Conservation (phyloP, 2,888 invertebrate genomes). For the Carpatolechia fugitivella region DNA sequence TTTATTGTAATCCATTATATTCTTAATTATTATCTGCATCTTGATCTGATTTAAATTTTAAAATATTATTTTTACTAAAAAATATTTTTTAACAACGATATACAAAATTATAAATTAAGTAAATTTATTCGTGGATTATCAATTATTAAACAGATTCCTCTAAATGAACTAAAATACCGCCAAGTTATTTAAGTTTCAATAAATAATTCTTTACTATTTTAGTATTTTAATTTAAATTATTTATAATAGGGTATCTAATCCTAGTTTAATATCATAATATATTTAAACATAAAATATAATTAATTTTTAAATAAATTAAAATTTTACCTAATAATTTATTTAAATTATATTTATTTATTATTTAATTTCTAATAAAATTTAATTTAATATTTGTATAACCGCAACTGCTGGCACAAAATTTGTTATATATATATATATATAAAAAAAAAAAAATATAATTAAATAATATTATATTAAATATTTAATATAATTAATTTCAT, state of each 20-base stretch:
- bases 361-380: constrained; percentile 73
- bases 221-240: no score
- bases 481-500: no score
- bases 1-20: constrained; percentile 84
- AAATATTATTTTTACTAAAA: constrained; percentile 64
- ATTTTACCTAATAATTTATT: constrained; percentile 79
- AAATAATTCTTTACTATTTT: no score
- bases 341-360: constrained; percentile 48
- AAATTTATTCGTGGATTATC: constrained; percentile 82
- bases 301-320: constrained; percentile 71
- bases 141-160: constrained; percentile 84
- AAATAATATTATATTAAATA: no score
- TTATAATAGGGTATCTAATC: constrained; percentile 85
- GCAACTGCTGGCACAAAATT: constrained; percentile 86
- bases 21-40: constrained; percentile 84
- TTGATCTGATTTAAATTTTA: constrained; percentile 83
- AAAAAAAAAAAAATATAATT: no score
- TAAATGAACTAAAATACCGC: no score
- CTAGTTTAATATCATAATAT: constrained; percentile 79
- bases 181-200: no score
- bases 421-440: constrained; percentile 78
- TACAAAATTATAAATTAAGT: constrained; percentile 70
- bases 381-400: constrained; percentile 82
- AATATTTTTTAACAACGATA: constrained; percentile 72
- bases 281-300: constrained; percentile 53